Evolutionary conservation across 2,113 vertebrate genomes (phyloP).

Genomic region (Panurus biarmicus): DNA sequence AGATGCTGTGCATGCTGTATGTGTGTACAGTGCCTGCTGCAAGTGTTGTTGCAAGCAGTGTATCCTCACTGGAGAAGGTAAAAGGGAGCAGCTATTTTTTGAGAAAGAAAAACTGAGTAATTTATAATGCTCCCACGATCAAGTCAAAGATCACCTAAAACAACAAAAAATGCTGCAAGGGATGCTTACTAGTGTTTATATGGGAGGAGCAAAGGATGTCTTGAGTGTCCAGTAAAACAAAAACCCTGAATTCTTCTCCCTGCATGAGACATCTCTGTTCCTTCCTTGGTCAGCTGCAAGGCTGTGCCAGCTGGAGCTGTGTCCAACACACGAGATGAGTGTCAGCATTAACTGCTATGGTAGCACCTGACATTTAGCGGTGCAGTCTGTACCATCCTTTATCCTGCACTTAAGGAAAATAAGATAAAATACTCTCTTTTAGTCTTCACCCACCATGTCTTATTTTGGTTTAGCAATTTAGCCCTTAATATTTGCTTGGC

Average conservation of each 20-base stretch:
- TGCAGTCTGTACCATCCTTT: neutral
- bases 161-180: neutral
- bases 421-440: neutral
- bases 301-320: neutral
- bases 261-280: neutral
- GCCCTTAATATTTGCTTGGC: neutral
- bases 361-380: neutral
- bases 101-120: neutral
- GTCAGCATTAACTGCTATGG: neutral
- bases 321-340: neutral
- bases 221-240: neutral
- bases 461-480: neutral
- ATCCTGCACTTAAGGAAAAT: neutral
- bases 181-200: neutral
- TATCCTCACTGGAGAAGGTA: neutral
- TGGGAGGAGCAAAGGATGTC: neutral
- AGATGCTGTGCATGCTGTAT: neutral
- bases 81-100: neutral
- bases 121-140: neutral
- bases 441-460: neutral
- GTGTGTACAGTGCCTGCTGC: neutral
- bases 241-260: neutral
- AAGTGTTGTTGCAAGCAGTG: neutral
- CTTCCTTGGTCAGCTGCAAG: neutral
- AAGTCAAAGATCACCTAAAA: neutral